Conservation (phyloP, 1,140 invertebrate genomes). For the Neelides sp. region DNA sequence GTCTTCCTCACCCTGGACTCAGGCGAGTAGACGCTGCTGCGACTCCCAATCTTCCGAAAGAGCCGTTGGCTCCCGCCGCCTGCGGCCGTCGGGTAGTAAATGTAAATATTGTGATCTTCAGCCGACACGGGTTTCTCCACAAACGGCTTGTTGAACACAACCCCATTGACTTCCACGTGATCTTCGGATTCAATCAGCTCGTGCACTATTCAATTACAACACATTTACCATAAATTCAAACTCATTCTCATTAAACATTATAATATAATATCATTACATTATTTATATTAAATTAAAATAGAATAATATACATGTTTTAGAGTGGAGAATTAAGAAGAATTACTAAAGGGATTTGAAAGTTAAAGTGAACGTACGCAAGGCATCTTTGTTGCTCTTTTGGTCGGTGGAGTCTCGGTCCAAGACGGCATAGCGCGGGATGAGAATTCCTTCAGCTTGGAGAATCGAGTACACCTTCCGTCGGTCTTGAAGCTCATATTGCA, state of each 20-base stretch:
- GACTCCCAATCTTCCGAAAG: conserved; percentile 96
- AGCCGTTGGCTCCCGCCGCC: conserved; percentile 91
- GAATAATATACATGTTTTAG: background rate
- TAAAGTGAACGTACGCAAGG: background rate
- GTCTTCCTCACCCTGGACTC: conserved; percentile 90
- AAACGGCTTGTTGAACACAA: conserved; percentile 96
- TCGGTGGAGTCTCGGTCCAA: conserved; percentile 84
- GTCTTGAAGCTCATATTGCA: conserved; percentile 93
- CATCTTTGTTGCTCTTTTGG: conserved; percentile 56
- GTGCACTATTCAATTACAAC: conserved; percentile 55
- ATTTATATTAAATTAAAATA: background rate
- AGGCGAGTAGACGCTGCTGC: conserved; percentile 94
- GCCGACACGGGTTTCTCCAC: conserved; percentile 97
- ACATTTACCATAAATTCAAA: conserved; percentile 31
- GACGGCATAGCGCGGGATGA: conserved; percentile 94
- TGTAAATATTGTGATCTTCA: conserved; percentile 99
- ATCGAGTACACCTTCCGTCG: conserved; percentile 89
- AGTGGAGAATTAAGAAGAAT: background rate
- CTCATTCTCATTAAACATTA: conserved; percentile 5
- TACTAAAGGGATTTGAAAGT: background rate
- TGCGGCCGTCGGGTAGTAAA: conserved; percentile 98
- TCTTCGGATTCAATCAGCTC: conserved; percentile 93
- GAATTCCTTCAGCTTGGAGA: conserved; percentile 77
- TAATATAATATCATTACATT: conserved; percentile 3
- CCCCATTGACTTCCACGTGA: conserved; percentile 95